phyloP scores from a whole-genome alignment of 1,140 invertebrate species.

The Vollenhovia emeryi region DNA sequence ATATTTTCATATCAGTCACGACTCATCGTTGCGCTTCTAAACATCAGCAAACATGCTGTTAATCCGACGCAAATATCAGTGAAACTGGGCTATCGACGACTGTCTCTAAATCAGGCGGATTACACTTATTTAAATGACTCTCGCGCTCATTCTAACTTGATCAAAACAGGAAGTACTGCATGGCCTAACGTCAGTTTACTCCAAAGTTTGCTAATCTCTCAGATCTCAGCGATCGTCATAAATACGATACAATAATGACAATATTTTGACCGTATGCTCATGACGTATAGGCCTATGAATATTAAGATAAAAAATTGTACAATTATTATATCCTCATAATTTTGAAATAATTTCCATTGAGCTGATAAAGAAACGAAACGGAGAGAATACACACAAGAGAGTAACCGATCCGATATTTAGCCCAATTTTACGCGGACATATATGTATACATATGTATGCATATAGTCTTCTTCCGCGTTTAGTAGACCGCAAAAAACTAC shows the following conservation, averaged over 20 bases:
- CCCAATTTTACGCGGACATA: not conserved
- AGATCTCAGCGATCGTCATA: not conserved
- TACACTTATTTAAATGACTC: not conserved
- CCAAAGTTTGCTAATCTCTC: not conserved
- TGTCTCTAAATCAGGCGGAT: not conserved
- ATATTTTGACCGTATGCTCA: not conserved
- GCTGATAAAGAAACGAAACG: not conserved
- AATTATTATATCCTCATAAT: not conserved
- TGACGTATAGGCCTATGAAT: too few species aligned
- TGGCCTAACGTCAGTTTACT: not conserved
- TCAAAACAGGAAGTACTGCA: not conserved
- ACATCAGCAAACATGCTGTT: not conserved
- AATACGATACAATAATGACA: not conserved
- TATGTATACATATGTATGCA: not conserved
- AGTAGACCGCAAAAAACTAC: slow-evolving; percentile 21
- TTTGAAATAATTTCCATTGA: not conserved
- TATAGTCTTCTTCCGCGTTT: slow-evolving; percentile 25
- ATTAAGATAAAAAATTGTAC: too few species aligned
- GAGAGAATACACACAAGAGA: not conserved
- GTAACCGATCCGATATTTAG: not conserved
- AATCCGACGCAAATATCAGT: not conserved
- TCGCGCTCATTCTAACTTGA: not conserved
- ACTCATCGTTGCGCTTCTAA: not conserved
- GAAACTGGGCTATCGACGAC: not conserved
- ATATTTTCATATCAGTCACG: slow-evolving; percentile 14